Base-by-base conservation (phyloP, 2,888 invertebrate genomes). In the Oscheius sp. region DNA sequence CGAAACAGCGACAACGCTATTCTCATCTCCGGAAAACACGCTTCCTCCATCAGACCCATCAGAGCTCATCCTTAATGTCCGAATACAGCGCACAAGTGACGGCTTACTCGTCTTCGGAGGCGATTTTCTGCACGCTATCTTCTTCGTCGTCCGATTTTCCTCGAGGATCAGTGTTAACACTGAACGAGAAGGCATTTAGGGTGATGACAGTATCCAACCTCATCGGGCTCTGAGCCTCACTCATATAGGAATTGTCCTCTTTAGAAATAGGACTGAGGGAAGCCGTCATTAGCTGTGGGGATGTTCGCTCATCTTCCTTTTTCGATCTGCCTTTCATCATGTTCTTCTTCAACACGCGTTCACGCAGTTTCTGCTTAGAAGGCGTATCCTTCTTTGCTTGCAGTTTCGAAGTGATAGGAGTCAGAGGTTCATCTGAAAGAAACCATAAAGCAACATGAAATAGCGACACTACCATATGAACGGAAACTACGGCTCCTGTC, bases 351-450 rank as follows among this genome's bases (percentile, higher is more conserved):
- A 84, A 70, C 11, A 84, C 66, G 2, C 84, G 73, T 70, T 84
- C 84, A 29, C 84, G 55, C 13, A 84, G 71, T 29, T 79, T 75
- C 59, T 83, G 83, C 50, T 80, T 79, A 10, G 81, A 78, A 11
- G 58, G 73, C 3, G 21, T 0, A 59, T 82, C 83, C 10, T 29
- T 55, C 9, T 75, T 32, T 0, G 71, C 71, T 1, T 53, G 2
- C 5, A 82, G 71, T n/a, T 76, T 74, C 47, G 75, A 76, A 1
- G 81, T 77, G 2, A 82, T 82, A 2, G 83, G 83, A 5, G 81
- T 77, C 57, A 76, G 47, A 2, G 58, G 42, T 13, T 68, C 55
- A 11, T 74, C 74, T 70, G 32, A 47, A 47, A 21, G 21, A 47
- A 63, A 35, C 21, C 13, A 55, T 10, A 3, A 4, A 33, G 3